Conservation (phyloP, 2,113 vertebrate genomes). For the Geothlypis trichas region DNA sequence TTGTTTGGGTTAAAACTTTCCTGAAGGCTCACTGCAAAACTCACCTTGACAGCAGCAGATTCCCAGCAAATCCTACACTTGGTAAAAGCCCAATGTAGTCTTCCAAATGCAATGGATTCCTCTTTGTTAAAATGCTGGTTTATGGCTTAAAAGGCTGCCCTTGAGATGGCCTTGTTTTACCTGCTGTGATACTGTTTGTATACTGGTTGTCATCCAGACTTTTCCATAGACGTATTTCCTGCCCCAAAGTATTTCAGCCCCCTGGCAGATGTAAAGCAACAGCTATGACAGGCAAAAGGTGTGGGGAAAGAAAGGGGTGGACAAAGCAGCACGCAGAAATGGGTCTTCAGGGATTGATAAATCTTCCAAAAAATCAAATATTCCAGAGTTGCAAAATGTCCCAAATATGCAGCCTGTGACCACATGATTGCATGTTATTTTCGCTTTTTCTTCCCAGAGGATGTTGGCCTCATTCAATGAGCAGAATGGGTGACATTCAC, state of each 20-base stretch:
- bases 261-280: not conserved
- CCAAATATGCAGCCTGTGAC: not conserved
- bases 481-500: not conserved
- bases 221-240: not conserved
- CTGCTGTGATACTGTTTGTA: not conserved
- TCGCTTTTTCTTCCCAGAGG: not conserved
- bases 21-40: not conserved
- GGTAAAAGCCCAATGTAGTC: not conserved
- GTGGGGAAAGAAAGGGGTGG: not conserved
- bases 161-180: not conserved
- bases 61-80: not conserved
- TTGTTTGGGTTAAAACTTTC: slow-evolving; percentile 71
- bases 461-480: not conserved
- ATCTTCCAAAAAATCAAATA: not conserved
- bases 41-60: slow-evolving; percentile 37
- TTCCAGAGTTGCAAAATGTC: not conserved
- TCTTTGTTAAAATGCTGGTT: not conserved
- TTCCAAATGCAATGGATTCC: not conserved
- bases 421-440: not conserved
- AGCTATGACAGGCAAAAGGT: not conserved
- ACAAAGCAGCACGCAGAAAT: not conserved
- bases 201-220: not conserved
- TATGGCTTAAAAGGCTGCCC: not conserved
- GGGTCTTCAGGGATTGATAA: not conserved
- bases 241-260: not conserved